phyloP scores from a whole-genome alignment of 2,888 invertebrate genomes.

The Tachina grossa region DNA sequence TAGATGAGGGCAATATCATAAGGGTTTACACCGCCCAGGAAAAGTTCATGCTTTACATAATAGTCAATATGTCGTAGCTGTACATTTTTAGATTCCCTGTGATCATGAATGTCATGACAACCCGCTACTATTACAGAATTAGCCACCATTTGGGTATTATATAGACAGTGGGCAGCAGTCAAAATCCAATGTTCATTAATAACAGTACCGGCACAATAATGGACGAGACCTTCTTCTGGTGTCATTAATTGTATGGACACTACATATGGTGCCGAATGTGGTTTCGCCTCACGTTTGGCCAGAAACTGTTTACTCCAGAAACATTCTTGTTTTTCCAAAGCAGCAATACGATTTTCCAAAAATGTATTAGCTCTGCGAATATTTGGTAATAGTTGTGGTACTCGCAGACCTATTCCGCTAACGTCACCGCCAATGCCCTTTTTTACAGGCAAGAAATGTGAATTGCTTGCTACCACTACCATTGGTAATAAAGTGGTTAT shows the following conservation, averaged over 20 bases:
- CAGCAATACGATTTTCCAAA: constrained; percentile 76
- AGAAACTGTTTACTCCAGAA: constrained; percentile 78
- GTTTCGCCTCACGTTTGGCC: constrained; percentile 80
- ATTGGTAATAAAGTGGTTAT: constrained; percentile 77
- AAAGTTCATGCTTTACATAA: constrained; percentile 79
- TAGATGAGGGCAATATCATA: constrained; percentile 82
- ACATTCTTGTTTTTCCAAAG: constrained; percentile 72
- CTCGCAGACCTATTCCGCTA: constrained; percentile 21
- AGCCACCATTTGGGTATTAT: constrained; percentile 76
- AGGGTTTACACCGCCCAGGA: constrained; percentile 80
- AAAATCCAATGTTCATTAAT: constrained; percentile 81
- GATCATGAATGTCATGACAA: constrained; percentile 79
- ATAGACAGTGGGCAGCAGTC: constrained; percentile 81
- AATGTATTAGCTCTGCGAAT: constrained; percentile 71
- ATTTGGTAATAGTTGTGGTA: constrained; percentile 27
- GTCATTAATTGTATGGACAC: constrained; percentile 80
- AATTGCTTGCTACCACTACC: constrained; percentile 75
- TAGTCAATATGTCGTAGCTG: constrained; percentile 80
- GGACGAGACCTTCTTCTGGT: constrained; percentile 76
- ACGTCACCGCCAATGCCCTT: constrained; percentile 71
- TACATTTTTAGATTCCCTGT: constrained; percentile 73
- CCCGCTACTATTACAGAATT: constrained; percentile 80
- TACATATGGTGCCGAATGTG: constrained; percentile 80
- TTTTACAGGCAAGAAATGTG: constrained; percentile 50
- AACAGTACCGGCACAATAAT: constrained; percentile 81